Conservation (phyloP, 2,113 vertebrate species). For the Nothoprocta perdicaria region DNA sequence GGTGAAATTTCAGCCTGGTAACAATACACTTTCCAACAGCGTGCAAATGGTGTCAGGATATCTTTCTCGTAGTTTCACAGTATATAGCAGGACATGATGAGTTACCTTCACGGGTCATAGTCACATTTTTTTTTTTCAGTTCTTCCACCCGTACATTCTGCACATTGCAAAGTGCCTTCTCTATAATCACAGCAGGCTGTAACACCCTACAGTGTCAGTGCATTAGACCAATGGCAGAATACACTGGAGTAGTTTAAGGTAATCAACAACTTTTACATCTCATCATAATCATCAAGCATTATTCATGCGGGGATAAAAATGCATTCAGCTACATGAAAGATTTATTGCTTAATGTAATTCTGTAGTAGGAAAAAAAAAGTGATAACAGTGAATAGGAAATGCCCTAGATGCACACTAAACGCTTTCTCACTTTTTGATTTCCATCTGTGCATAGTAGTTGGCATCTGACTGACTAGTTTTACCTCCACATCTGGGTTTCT, state of each 20-base stretch:
- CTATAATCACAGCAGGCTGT: rapidly evolving
- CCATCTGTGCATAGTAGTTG: background rate
- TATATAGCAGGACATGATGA: background rate
- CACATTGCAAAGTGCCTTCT: background rate
- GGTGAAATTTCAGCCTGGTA: background rate
- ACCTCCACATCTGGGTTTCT: background rate
- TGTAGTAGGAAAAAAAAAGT: background rate
- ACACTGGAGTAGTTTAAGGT: background rate
- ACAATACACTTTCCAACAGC: background rate
- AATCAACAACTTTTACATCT: background rate
- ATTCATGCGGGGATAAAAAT: background rate
- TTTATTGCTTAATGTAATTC: background rate
- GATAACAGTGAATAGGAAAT: background rate
- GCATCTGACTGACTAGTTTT: background rate
- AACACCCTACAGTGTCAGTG: background rate
- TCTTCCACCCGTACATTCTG: background rate
- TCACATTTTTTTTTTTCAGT: background rate
- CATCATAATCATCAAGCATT: background rate
- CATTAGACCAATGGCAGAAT: rapidly evolving
- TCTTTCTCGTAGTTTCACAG: background rate
- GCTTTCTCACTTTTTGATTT: background rate
- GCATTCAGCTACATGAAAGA: background rate
- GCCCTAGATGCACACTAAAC: background rate
- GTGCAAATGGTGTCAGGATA: background rate
- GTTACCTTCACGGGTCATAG: background rate